phyloP scores from a whole-genome alignment of 1,140 invertebrate species.

The Phocides pigmalion region DNA sequence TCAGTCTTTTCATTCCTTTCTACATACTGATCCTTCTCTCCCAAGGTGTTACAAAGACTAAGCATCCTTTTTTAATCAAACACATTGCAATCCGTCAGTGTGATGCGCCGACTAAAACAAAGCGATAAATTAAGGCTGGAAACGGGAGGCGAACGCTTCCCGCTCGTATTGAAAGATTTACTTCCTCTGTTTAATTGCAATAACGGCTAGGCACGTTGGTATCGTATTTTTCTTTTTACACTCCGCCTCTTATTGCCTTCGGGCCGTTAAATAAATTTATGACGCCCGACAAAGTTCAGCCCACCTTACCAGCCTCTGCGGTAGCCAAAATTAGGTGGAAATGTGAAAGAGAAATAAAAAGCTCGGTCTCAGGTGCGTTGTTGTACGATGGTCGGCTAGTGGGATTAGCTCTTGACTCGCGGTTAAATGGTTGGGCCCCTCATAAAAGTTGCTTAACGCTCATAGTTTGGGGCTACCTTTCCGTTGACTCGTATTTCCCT shows the following conservation, averaged over 20 bases:
- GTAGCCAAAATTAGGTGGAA: conserved; percentile 75
- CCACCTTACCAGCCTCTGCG: conserved; percentile 68
- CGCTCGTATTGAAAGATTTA: conserved; percentile 83
- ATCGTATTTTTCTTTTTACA: conserved; percentile 84
- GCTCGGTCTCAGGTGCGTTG: conserved; percentile 71
- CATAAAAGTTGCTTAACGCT: conserved; percentile 80
- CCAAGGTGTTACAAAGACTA: conserved; percentile 54
- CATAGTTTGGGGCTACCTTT: conserved; percentile 68
- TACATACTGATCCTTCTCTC: conserved; percentile 8
- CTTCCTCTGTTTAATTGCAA: conserved; percentile 84
- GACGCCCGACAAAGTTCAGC: conserved; percentile 80
- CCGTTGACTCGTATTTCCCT: conserved; percentile 65
- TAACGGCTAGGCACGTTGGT: conserved; percentile 83
- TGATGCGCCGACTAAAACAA: conserved; percentile 79
- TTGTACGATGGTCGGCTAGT: conserved; percentile 51
- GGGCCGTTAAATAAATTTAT: conserved; percentile 83
- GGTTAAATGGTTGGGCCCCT: conserved; percentile 72
- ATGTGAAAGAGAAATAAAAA: conserved; percentile 76
- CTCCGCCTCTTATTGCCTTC: conserved; percentile 82
- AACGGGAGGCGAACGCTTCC: conserved; percentile 73
- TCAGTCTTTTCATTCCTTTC: neutral
- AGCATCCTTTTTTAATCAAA: conserved; percentile 80
- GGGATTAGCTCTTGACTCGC: conserved; percentile 74
- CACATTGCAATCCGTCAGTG: conserved; percentile 79
- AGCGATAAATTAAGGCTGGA: conserved; percentile 80